Evolutionary conservation across 2,113 vertebrate genomes (phyloP).

Genomic region (Prietella phreatophila): DNA sequence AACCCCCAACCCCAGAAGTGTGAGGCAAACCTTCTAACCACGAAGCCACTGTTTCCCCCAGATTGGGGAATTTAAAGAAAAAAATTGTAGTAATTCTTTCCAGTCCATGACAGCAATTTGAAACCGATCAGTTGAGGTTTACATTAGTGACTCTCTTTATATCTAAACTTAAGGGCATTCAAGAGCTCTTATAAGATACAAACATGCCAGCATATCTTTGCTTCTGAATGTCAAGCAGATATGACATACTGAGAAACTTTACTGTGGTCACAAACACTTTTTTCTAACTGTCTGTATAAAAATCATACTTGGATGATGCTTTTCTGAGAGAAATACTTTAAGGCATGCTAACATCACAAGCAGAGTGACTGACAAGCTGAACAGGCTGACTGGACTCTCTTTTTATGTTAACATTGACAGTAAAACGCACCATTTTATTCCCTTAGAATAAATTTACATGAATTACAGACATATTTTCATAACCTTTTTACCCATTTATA

Average conservation of each 20-base stretch:
- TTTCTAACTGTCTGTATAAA: neutral
- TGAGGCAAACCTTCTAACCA: too few species aligned
- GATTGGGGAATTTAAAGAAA: neutral
- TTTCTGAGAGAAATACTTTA: neutral
- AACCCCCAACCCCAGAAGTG: too few species aligned
- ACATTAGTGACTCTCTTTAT: neutral
- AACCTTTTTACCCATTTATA: too few species aligned
- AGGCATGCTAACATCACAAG: neutral
- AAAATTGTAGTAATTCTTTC: neutral
- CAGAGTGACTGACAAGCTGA: too few species aligned
- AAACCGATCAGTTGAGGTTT: neutral
- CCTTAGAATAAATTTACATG: too few species aligned
- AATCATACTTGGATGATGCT: neutral
- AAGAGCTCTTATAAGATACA: neutral
- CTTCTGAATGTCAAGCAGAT: too few species aligned
- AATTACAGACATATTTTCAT: too few species aligned
- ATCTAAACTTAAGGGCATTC: neutral
- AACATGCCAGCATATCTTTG: neutral
- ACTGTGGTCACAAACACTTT: neutral
- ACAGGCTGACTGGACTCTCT: too few species aligned
- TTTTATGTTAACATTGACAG: too few species aligned
- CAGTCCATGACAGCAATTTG: neutral
- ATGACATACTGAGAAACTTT: too few species aligned
- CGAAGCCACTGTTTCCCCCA: neutral
- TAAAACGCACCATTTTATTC: too few species aligned